Base-by-base conservation (phyloP, 2,113 vertebrate genomes). In the Gasterosteus aculeatus region DNA sequence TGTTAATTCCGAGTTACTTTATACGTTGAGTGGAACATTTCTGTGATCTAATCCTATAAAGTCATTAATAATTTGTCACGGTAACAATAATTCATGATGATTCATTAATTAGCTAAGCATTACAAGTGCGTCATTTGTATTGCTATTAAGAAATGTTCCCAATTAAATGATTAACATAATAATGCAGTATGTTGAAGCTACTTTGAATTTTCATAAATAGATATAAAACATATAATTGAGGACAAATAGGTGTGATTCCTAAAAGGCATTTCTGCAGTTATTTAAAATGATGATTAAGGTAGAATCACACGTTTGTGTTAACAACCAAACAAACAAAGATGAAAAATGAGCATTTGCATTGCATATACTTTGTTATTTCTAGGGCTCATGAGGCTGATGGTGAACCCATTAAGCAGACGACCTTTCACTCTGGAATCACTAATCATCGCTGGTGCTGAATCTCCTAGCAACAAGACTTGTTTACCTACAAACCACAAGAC, bases 391-490 rank as follows among this genome's bases (percentile, higher is more conserved):
- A 35, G 57, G 7, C 7, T 1, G 31, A 42, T 33, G 33, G 3
- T 33, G 33, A 38, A 38, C 35, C 5, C 35, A 38, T 38, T 63
- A 4, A 57, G 42, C 38, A 38, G 35, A 11, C 39, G 46, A 29
- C 15, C 38, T 56, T 70, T 74, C 57, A 42, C 47, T 56, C 22
- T 51, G 22, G n/a, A 58, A 65, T 81, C 57, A 61, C 64, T 66
- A n/a, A 44, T 49, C 53, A 58, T 49, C 60, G 22, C 53, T 74
- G 51, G 68, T 74, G 66, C 38, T 57, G 51, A 5, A 60, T 89
- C 87, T 80, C 89, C 83, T 89, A 88, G 89, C 85, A 91, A 91
- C 91, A 72, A 51, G 31, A 70, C 66, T 31, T 87, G 85, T 88
- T 87, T 80, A 81, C 76, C 54, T 35, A n/a, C 71, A 80, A 82